Evolutionary conservation across 2,113 vertebrate species (phyloP).

Genomic region (Dermatemys mawii): DNA sequence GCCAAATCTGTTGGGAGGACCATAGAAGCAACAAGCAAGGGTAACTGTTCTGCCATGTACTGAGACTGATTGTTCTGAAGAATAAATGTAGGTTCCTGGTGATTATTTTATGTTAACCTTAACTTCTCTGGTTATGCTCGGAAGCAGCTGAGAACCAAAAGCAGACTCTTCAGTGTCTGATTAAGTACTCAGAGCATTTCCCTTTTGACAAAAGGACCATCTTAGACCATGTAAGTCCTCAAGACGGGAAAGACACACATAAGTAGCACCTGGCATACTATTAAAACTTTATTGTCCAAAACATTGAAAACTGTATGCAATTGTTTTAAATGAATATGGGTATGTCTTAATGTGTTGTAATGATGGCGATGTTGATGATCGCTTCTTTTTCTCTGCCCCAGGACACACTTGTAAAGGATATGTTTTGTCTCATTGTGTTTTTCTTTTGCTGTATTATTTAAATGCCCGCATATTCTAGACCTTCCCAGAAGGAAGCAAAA

Average conservation of each 20-base stretch:
- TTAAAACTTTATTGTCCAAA: constrained; percentile 46
- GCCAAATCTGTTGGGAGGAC: not conserved
- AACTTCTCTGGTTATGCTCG: not conserved
- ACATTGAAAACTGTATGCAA: constrained; percentile 23
- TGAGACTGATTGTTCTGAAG: not conserved
- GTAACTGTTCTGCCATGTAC: not conserved
- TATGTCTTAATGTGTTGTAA: constrained; percentile 61
- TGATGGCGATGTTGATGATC: constrained; percentile 46
- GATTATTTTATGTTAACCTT: not conserved
- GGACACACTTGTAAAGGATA: constrained; percentile 56
- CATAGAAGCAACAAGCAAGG: not conserved
- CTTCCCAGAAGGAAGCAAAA: constrained; percentile 48
- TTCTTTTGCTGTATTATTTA: constrained; percentile 61
- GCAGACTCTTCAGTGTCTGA: not conserved
- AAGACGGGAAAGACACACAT: not conserved
- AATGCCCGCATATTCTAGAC: constrained; percentile 14
- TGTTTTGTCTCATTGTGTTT: constrained; percentile 53
- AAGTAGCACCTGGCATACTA: constrained; percentile 11
- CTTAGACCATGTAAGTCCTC: not conserved
- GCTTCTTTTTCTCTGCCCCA: constrained; percentile 50
- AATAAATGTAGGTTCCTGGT: not conserved
- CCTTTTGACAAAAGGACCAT: constrained; percentile 7
- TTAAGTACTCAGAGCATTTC: not conserved
- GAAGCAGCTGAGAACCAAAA: not conserved
- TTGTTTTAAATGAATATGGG: constrained; percentile 35